phyloP scores from a whole-genome alignment of 2,113 vertebrate species.

The Stegostoma tigrinum region DNA sequence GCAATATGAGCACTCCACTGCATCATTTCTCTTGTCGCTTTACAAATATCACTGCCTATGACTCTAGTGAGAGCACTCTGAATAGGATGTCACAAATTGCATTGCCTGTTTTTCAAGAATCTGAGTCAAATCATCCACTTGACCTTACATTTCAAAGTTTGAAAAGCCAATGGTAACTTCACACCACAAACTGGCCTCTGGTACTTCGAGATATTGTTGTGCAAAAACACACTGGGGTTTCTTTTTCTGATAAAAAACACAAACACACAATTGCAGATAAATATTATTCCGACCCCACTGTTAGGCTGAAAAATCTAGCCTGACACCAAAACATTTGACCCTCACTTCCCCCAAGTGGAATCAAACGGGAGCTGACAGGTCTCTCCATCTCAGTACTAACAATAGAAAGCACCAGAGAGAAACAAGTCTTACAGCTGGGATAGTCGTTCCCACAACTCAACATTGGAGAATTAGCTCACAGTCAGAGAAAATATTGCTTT shows the following conservation, averaged over 20 bases:
- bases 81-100: background rate
- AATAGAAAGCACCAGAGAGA: background rate
- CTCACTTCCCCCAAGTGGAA: background rate
- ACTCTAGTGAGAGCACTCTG: background rate
- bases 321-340: background rate
- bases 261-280: background rate
- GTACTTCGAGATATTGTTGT: background rate
- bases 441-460: background rate
- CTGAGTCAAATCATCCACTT: background rate
- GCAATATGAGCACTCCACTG: background rate
- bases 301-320: background rate
- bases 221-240: background rate
- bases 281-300: background rate
- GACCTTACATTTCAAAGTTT: background rate
- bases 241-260: background rate
- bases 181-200: background rate
- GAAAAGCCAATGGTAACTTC: background rate
- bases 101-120: background rate
- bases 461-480: background rate
- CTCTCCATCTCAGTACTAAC: background rate
- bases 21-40: background rate
- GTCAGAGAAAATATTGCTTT: background rate
- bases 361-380: too few species aligned
- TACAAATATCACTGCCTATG: background rate
- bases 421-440: background rate